phyloP scores from a whole-genome alignment of 2,797 vertebrate species.

The Microhierax caerulescens region DNA sequence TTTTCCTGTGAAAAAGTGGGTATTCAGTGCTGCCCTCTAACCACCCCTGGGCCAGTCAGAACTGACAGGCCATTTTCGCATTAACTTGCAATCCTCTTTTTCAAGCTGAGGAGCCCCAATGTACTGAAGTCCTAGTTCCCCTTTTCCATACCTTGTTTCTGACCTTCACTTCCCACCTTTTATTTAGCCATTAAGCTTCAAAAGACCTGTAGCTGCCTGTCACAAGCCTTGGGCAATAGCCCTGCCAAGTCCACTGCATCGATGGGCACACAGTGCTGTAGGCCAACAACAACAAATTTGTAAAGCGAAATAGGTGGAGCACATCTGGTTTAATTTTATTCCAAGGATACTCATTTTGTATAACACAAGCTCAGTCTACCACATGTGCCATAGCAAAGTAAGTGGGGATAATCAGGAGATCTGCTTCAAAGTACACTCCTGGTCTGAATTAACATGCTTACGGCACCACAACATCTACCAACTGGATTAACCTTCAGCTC shows the following conservation, averaged over 20 bases:
- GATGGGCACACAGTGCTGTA: background rate
- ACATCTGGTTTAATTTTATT: background rate
- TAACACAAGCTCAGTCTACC: background rate
- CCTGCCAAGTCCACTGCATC: background rate
- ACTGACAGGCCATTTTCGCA: background rate
- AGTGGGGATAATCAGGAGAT: background rate
- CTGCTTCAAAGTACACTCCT: background rate
- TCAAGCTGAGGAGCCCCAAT: background rate
- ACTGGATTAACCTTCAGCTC: background rate
- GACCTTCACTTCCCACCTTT: background rate
- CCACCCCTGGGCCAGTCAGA: background rate
- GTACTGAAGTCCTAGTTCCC: background rate
- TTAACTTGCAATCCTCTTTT: background rate
- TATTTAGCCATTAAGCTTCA: background rate
- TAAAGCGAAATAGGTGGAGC: background rate
- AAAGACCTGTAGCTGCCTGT: background rate
- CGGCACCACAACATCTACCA: background rate
- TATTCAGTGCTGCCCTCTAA: background rate
- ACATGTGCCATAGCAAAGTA: background rate
- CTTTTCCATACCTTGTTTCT: background rate
- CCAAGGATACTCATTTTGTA: background rate
- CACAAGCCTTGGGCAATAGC: background rate
- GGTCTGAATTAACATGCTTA: background rate
- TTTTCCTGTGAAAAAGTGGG: background rate
- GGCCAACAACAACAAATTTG: accelerated